A percentile compares a stretch with the other conserved stretches of the same genome.
Evolutionary conservation across 2,797 vertebrate species (phyloP).

Genomic region (Sebastes aleutianus): DNA sequence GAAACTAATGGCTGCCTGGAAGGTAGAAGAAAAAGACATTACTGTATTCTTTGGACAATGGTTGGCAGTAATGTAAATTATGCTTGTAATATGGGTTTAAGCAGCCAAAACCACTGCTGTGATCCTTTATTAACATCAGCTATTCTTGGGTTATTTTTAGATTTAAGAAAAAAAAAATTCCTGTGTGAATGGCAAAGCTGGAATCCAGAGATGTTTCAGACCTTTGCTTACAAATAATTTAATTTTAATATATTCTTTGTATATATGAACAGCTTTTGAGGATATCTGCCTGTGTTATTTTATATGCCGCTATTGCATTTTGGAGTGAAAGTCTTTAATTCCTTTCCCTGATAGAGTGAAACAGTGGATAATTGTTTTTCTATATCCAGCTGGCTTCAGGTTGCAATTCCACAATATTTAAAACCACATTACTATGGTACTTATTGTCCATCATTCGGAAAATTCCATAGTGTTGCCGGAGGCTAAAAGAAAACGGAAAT

Average conservation of each 20-base stretch:
- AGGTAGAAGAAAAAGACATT: neutral
- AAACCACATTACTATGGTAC: conserved; percentile 50
- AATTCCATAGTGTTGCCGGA: conserved; percentile 27
- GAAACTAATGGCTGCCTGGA: neutral
- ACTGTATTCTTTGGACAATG: neutral
- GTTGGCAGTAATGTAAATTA: neutral
- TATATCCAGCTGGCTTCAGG: conserved; percentile 36
- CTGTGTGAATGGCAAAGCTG: neutral
- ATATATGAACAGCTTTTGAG: conserved; percentile 6
- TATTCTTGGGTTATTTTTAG: neutral
- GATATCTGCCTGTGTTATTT: neutral
- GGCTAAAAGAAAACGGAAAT: conserved; percentile 35
- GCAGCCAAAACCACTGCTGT: neutral
- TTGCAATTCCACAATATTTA: conserved; percentile 44
- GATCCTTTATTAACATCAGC: neutral
- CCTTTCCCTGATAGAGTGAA: conserved; percentile 20
- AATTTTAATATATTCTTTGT: neutral
- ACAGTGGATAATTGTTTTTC: conserved; percentile 30
- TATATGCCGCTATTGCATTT: neutral
- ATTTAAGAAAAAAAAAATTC: neutral
- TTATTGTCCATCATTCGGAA: conserved; percentile 47
- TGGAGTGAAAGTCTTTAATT: conserved; percentile 13
- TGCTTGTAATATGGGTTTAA: neutral
- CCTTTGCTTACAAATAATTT: conserved; percentile 4
- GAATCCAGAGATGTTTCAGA: neutral